Evolutionary conservation across 2,113 vertebrate genomes (phyloP).

Genomic region (Psephotus haematonotus): DNA sequence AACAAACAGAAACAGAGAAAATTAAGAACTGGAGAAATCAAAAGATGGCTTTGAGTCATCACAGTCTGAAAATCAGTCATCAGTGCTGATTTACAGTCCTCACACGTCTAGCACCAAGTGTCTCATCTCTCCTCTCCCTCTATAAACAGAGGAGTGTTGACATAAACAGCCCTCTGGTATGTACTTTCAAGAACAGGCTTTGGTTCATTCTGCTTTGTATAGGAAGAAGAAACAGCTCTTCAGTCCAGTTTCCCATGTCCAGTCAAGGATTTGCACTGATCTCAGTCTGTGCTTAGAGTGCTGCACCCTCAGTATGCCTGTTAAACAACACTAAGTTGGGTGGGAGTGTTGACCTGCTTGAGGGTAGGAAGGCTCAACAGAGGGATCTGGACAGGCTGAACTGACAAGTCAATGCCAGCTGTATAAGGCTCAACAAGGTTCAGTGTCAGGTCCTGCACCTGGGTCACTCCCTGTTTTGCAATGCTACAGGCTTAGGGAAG

Average conservation of each 20-base stretch:
- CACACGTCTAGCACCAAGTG: fast-evolving
- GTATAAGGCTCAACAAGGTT: background rate
- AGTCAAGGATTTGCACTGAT: background rate
- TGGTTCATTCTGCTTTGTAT: background rate
- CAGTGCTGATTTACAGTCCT: background rate
- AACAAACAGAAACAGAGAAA: background rate
- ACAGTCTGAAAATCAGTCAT: background rate
- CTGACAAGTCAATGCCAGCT: background rate
- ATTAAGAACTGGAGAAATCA: background rate
- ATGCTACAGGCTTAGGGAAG: background rate
- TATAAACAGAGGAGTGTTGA: fast-evolving
- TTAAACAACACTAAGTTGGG: background rate
- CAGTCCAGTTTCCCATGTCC: background rate
- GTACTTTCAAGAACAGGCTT: background rate
- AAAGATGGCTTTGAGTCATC: background rate
- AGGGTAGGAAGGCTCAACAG: background rate
- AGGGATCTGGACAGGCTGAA: background rate
- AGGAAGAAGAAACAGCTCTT: background rate
- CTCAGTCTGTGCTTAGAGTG: background rate
- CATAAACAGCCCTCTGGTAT: background rate
- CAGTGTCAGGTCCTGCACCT: background rate
- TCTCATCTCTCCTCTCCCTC: background rate
- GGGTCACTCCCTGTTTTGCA: background rate
- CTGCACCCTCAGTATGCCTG: background rate
- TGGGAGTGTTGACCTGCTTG: background rate